phyloP scores from a whole-genome alignment of 2,113 vertebrate species.

The Campylomormyrus numenius region DNA sequence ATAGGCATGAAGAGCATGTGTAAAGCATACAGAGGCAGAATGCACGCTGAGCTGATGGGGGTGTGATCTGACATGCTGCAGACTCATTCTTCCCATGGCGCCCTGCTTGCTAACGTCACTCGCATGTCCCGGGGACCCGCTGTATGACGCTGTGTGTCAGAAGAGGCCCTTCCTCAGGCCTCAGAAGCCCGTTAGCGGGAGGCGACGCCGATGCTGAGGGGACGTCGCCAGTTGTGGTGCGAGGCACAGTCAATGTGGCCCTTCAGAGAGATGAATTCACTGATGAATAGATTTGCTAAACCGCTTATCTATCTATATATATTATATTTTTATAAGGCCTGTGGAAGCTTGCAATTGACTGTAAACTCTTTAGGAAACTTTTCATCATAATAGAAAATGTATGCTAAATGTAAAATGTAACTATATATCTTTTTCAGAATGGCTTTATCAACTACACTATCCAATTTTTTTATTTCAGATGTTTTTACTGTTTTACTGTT shows the following conservation, averaged over 20 bases:
- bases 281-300: neutral
- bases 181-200: neutral
- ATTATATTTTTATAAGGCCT: neutral
- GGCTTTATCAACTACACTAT: neutral
- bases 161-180: neutral
- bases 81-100: neutral
- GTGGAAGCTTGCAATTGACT: neutral
- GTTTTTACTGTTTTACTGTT: neutral
- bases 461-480: neutral
- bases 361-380: neutral
- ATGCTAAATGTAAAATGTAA: neutral
- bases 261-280: neutral
- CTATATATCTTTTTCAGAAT: neutral
- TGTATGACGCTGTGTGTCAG: neutral
- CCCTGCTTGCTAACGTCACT: conserved; percentile 11
- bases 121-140: neutral
- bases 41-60: neutral
- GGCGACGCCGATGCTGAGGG: neutral
- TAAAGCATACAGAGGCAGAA: neutral
- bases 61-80: neutral
- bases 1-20: neutral
- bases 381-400: neutral
- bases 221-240: neutral
- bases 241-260: neutral
- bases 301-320: neutral